These are phyloP conservation scores for Epinotia bilunana DNA, from an alignment of 2,888 invertebrate species.

Conservation along the genomic window DNA sequence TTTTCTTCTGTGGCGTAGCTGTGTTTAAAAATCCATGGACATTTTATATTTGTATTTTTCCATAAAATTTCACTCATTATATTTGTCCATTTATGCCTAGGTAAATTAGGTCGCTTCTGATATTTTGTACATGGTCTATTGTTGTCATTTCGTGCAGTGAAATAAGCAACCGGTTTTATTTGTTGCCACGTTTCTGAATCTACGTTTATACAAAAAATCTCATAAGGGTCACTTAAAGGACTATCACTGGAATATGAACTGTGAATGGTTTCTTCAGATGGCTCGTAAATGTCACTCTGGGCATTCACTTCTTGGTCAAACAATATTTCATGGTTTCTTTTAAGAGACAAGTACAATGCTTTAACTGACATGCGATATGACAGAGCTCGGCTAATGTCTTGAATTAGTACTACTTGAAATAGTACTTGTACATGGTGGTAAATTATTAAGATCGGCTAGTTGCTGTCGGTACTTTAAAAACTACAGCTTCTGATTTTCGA, in stretches of 20 bases:
- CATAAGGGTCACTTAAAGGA: not conserved
- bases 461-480: not conserved
- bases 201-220: not conserved
- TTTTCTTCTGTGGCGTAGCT: not conserved
- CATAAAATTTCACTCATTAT: not conserved
- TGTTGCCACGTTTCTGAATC: slow-evolving; percentile 5
- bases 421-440: not conserved
- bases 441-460: not conserved
- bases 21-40: not conserved
- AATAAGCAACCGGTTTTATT: not conserved
- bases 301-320: not conserved
- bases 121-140: not conserved
- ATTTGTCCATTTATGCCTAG: not conserved
- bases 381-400: not conserved
- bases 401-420: no score
- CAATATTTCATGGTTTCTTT: not conserved
- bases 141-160: not conserved
- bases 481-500: not conserved
- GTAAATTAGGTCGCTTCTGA: not conserved
- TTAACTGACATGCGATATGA: not conserved
- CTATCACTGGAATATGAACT: not conserved
- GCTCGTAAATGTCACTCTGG: not conserved
- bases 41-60: not conserved
- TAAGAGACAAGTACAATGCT: slow-evolving; percentile 1
- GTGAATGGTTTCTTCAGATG: not conserved